phyloP scores from a whole-genome alignment of 1,140 invertebrate genomes.

The Idris sp. region DNA sequence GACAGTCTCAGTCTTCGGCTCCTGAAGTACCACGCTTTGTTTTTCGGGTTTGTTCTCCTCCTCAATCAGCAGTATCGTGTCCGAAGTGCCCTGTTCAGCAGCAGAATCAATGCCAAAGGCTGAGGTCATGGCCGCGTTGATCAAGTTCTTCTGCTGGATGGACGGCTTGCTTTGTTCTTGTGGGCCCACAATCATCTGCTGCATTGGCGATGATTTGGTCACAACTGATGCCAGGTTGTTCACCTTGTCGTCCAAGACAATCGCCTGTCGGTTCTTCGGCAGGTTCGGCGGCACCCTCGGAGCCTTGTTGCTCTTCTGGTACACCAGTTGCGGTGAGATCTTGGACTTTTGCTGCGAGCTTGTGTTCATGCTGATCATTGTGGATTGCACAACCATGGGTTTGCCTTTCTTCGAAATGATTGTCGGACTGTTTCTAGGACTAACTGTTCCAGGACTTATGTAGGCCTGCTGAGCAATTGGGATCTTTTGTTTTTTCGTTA shows the following conservation, averaged over 20 bases:
- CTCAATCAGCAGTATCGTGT: conserved; percentile 57
- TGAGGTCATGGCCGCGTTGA: conserved; percentile 32
- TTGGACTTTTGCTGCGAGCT: too few species aligned
- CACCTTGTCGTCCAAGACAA: too few species aligned
- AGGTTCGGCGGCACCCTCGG: too few species aligned
- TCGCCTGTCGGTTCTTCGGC: too few species aligned
- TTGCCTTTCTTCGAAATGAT: conserved; percentile 31
- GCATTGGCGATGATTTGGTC: conserved; percentile 1
- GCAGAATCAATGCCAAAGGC: conserved; percentile 36
- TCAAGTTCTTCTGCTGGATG: conserved; percentile 28
- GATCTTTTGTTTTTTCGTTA: conserved; percentile 67
- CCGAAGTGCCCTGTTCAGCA: conserved; percentile 63
- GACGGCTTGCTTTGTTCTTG: too few species aligned
- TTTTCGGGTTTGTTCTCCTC: conserved; percentile 52
- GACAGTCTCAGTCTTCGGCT: conserved; percentile 54
- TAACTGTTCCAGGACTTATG: conserved; percentile 42
- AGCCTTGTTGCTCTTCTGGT: too few species aligned
- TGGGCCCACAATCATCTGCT: conserved; percentile 1
- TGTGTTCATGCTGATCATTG: too few species aligned
- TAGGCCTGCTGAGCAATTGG: conserved; percentile 32
- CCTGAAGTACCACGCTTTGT: conserved; percentile 37
- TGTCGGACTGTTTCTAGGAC: conserved; percentile 62
- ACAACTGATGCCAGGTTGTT: conserved; percentile 7
- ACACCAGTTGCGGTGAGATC: too few species aligned
- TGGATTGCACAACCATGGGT: conserved; percentile 27